Evolutionary conservation across 2,113 vertebrate genomes (phyloP).

Genomic region (Redunca redunca): DNA sequence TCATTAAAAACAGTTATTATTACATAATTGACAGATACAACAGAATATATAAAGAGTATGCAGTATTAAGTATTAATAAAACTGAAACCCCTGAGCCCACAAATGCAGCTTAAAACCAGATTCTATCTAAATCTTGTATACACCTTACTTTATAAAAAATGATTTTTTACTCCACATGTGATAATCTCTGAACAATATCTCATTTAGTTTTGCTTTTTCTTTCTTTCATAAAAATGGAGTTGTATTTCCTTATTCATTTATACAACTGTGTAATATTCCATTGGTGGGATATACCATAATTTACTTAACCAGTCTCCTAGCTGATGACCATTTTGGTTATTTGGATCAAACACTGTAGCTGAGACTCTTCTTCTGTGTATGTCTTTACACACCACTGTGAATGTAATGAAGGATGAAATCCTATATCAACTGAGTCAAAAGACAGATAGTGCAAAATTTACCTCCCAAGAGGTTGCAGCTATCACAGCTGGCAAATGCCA

Average conservation of each 20-base stretch:
- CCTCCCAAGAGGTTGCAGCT: accelerated
- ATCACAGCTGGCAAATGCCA: neutral
- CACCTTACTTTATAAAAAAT: neutral
- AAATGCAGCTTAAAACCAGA: neutral
- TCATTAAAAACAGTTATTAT: neutral
- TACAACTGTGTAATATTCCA: neutral
- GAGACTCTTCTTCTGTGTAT: neutral
- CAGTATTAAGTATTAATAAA: neutral
- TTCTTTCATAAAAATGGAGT: neutral
- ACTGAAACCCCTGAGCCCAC: neutral
- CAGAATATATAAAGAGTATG: neutral
- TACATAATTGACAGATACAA: neutral
- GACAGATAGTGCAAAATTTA: neutral
- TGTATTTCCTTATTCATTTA: neutral
- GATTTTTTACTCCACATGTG: neutral
- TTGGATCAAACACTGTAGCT: neutral
- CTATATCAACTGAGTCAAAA: neutral
- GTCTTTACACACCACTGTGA: neutral
- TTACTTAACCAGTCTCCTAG: neutral
- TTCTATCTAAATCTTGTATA: neutral
- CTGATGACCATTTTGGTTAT: no score
- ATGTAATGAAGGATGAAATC: neutral
- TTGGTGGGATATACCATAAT: neutral
- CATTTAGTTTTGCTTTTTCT: neutral
- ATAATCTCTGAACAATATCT: neutral